Evolutionary conservation across 2,113 vertebrate genomes (phyloP).

Genomic region (Phalacrocorax brasilianus): DNA sequence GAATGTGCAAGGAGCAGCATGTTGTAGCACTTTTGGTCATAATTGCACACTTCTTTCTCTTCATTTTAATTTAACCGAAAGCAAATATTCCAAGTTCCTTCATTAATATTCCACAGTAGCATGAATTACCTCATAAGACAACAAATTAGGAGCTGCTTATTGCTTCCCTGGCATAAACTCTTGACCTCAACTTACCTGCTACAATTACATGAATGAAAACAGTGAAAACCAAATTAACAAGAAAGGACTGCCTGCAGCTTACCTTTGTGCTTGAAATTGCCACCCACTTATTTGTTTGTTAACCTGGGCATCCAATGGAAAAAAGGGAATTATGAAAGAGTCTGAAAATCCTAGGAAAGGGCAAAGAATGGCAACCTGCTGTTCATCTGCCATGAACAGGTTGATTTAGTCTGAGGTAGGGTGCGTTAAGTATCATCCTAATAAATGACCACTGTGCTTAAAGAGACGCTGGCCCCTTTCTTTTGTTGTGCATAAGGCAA

Average conservation of each 20-base stretch:
- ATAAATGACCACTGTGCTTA: background rate
- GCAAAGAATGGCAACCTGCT: slow-evolving; percentile 25
- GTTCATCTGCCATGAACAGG: background rate
- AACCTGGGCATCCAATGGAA: background rate
- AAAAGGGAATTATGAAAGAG: background rate
- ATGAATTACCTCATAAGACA: background rate
- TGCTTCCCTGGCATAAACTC: background rate
- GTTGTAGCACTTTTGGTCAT: background rate
- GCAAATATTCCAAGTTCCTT: background rate
- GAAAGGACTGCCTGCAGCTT: slow-evolving; percentile 4
- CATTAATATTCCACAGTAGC: background rate
- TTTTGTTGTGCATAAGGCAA: background rate
- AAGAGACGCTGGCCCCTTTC: background rate
- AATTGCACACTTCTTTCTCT: background rate
- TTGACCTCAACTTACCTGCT: slow-evolving; percentile 14
- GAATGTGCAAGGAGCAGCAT: background rate
- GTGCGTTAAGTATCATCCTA: background rate
- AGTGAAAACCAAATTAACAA: slow-evolving; percentile 46
- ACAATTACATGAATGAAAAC: slow-evolving; percentile 34
- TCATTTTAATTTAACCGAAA: background rate
- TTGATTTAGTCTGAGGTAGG: background rate
- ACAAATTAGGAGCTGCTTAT: background rate
- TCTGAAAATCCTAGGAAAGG: background rate
- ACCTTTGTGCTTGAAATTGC: slow-evolving; percentile 13
- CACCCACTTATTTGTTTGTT: slow-evolving; percentile 47